These are phyloP conservation scores for Idaea dimidiata DNA, from an alignment of 2,888 invertebrate genomes.

Conservation along the genomic window DNA sequence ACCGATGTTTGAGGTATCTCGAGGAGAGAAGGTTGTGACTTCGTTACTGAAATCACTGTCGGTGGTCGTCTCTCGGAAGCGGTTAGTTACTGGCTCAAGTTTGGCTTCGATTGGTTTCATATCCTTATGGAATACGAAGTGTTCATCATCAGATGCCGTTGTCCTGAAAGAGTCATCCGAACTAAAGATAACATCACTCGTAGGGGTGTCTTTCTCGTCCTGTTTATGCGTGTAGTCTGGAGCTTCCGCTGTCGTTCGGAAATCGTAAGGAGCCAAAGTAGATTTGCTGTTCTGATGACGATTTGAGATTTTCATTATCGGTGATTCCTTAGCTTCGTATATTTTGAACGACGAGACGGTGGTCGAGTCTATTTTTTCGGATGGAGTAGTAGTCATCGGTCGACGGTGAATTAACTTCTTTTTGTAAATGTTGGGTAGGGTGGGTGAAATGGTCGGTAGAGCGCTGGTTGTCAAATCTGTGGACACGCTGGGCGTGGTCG, in stretches of 20 bases:
- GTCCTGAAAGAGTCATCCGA: constrained; percentile 55
- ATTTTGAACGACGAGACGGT: constrained; percentile 48
- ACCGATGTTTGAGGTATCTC: constrained; percentile 51
- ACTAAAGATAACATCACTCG: constrained; percentile 71
- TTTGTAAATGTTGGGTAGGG: constrained; percentile 64
- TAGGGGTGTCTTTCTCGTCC: constrained; percentile 77
- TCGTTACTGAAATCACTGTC: constrained; percentile 42
- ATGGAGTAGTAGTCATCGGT: constrained; percentile 49
- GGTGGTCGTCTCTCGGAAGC: constrained; percentile 51
- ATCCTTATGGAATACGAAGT: constrained; percentile 72
- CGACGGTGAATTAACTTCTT: constrained; percentile 66
- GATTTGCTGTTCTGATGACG: constrained; percentile 54
- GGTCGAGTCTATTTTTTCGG: constrained; percentile 60
- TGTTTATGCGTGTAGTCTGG: constrained; percentile 75
- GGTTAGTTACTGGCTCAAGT: constrained; percentile 44
- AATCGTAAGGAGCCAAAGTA: constrained; percentile 46
- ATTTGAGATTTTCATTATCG: constrained; percentile 76
- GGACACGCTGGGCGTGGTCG: constrained; percentile 69
- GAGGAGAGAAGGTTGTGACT: constrained; percentile 46
- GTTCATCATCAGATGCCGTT: constrained; percentile 47
- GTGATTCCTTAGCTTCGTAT: constrained; percentile 61
- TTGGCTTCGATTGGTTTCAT: constrained; percentile 69
- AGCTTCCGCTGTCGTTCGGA: constrained; percentile 46
- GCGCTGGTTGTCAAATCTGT: constrained; percentile 73
- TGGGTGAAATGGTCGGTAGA: constrained; percentile 70